Base-by-base conservation (phyloP, 1,140 invertebrate species). In the Elysia chlorotica region DNA sequence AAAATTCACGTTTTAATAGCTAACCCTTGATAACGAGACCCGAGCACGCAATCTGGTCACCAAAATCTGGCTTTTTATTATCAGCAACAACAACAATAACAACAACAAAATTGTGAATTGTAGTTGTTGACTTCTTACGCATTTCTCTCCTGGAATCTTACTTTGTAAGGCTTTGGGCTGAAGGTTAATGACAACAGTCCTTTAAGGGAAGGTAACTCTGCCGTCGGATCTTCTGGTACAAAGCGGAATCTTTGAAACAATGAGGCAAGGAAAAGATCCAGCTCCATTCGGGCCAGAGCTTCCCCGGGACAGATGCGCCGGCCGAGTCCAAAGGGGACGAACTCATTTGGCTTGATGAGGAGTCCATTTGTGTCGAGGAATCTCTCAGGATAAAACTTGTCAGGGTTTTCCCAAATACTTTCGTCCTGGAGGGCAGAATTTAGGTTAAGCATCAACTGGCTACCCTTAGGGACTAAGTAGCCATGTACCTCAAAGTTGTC, bases 371-470 rank as follows among this genome's bases (percentile, higher is more conserved):
- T 71, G 25, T 79, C 72, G 14, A 89, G 71, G 76, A 88, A 89
- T 59, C 93, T 85, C 76, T 93, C 92, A 0, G 93, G 93, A 1
- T 89, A 85, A 75, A 93, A 94, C 25, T 88, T 87, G 41, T 92
- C 86, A 0, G 93, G 92, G 82, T 93, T 90, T 1, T 89, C 25
- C 17, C 56, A 87, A 92, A 81, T 25, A 25, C 78, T 78, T 0
- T 81, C 74, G 74, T 89, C 87, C n/a, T 80, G 79, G 53, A 82
- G 78, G 25, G 82, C 79, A 10, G 76, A 79, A 57, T 83, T 83
- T 19, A 85, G 59, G 66, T 88, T 86, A 10, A 82, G 79, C 0
- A 87, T 76, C 6, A 88, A 75, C 2, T 81, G 76, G 14, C 84
- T 72, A 23, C 77, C 82, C 65, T 80, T 79, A 4, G 86, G 87